phyloP scores from a whole-genome alignment of 1,140 invertebrate species.

The Platorchestia sp. region DNA sequence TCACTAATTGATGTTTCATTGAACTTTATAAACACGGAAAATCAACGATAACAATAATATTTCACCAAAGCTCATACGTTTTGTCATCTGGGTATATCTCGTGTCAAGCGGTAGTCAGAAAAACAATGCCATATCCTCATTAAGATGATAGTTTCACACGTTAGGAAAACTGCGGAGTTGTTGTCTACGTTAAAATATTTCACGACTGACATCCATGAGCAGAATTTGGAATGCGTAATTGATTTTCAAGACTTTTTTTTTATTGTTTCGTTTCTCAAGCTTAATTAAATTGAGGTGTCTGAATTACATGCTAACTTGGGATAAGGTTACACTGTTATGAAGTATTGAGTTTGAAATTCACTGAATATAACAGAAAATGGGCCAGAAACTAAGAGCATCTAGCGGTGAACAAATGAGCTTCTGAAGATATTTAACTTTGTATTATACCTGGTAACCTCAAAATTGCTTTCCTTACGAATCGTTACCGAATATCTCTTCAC shows the following conservation, averaged over 20 bases:
- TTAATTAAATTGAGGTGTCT: background rate
- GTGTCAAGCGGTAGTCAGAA: background rate
- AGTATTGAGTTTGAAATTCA: background rate
- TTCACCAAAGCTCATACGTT: no score
- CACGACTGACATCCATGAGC: background rate
- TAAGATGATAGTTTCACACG: background rate
- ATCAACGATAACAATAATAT: no score
- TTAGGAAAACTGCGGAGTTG: background rate
- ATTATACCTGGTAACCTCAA: no score
- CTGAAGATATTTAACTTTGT: no score
- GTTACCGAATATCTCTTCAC: no score
- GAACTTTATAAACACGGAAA: no score
- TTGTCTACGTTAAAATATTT: background rate
- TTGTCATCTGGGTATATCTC: no score
- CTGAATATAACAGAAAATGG: no score
- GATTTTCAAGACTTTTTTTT: background rate
- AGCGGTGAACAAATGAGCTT: no score
- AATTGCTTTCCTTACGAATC: no score
- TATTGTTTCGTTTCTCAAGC: background rate
- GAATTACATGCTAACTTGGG: background rate
- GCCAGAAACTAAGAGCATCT: no score
- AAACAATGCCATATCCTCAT: background rate
- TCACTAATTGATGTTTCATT: no score
- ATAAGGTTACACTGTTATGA: background rate
- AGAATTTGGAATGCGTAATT: background rate